phyloP scores from a whole-genome alignment of 2,888 invertebrate species.

The Anaspis maculata region DNA sequence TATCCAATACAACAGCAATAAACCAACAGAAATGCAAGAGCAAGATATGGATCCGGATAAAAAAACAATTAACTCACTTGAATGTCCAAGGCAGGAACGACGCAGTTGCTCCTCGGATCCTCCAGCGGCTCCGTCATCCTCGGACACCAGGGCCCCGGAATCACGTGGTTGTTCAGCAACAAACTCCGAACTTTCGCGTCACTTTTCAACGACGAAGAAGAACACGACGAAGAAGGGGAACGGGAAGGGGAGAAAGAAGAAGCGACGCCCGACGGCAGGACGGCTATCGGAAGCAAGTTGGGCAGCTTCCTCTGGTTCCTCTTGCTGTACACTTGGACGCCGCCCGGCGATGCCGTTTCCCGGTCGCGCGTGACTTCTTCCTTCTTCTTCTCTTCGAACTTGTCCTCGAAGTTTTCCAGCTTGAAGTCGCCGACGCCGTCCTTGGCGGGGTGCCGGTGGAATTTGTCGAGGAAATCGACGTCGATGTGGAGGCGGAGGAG shows the following conservation, averaged over 20 bases:
- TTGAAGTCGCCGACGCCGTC: conserved; percentile 11
- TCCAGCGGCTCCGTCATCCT: conserved; percentile 32
- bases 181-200: conserved; percentile 18
- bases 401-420: conserved; percentile 6
- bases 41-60: too few relatives aligned
- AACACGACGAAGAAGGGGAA: too few relatives aligned
- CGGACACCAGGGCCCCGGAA: conserved; percentile 52
- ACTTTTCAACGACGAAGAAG: conserved; percentile 4
- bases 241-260: too few relatives aligned
- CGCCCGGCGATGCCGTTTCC: conserved; percentile 2
- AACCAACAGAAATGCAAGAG: too few relatives aligned
- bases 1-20: too few relatives aligned
- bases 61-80: too few relatives aligned
- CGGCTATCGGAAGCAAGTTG: conserved; percentile 30
- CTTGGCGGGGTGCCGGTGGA: background rate
- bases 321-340: conserved; percentile 12
- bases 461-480: conserved; percentile 14
- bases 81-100: too few relatives aligned
- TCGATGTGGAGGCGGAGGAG: conserved; percentile 32
- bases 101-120: conserved; percentile 34
- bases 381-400: conserved; percentile 14
- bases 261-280: too few relatives aligned
- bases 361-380: conserved; percentile 8
- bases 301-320: conserved; percentile 29
- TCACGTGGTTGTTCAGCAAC: conserved; percentile 44